Base-by-base conservation (phyloP, 2,113 vertebrate genomes). In the Bucco capensis region DNA sequence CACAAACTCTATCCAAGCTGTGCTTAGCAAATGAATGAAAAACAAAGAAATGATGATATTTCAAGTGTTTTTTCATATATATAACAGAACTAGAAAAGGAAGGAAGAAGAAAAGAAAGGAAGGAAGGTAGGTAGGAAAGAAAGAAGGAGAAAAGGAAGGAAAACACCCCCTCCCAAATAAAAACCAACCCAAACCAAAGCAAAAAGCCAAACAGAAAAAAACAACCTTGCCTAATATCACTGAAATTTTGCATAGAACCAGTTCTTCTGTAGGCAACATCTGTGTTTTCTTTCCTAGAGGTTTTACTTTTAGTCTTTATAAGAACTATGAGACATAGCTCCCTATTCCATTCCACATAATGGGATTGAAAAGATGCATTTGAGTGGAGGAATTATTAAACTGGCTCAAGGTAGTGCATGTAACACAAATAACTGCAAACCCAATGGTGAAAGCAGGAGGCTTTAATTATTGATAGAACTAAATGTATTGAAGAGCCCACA, bases 401-500 rank as follows among this genome's bases (percentile, higher is more conserved):
- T 57, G 77, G 79, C 88, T 95, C 90, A 92, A 76, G 58, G 69
- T 84, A 88, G 74, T 96, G 83, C 90, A 84, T 72, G 46, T 80
- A 93, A 92, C 21, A 0, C 88, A 93, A 92, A 96, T 95, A 95
- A 90, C 92, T 95, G 90, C 86, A 96, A 95, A 92, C 94, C 88
- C 92, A 95, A 74, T 67, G 93, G 77, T 89, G 78, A 94, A 74
- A 93, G 90, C 81, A 93, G 89, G 74, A 96, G 95, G 89, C 79
- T 90, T 96, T 94, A 96, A 95, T 96, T 96, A 96, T 96, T 96
- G 81, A 94, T 94, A 90, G 88, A 89, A 87, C 88, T 92, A 96
- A 95, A 95, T 95, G 93, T 89, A 94, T 94, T 94, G 86, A 90
- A 92, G 74, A 92, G 78, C 86, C 95, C 81, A 94, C 89, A 95